These are phyloP conservation scores for Nomada ruficornis DNA, from an alignment of 2,888 invertebrate species.

Conservation along the genomic window DNA sequence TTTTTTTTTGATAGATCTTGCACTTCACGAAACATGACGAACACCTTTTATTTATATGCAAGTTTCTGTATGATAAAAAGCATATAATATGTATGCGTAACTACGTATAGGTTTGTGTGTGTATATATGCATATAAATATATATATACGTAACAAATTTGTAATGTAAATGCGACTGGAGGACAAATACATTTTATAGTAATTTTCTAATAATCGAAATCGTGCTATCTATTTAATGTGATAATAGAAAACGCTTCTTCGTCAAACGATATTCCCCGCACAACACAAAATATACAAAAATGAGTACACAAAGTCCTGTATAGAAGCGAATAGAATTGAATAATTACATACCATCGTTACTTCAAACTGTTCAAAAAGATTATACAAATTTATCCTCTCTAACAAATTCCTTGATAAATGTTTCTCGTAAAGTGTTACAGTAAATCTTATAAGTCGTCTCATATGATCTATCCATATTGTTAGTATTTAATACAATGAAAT, in stretches of 20 bases:
- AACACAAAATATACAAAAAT: conserved; percentile 11
- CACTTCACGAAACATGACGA: conserved; percentile 47
- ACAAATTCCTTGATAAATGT: conserved; percentile 18
- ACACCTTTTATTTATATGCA: conserved; percentile 44
- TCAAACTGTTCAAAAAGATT: conserved; percentile 36
- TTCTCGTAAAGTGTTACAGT: conserved; percentile 11
- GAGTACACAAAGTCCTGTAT: conserved; percentile 8
- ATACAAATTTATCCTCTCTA: not conserved
- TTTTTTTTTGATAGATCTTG: conserved; percentile 34
- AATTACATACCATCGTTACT: conserved; percentile 9
- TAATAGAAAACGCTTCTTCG: conserved; percentile 21
- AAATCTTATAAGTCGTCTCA: not conserved
- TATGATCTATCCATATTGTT: too few relatives aligned
- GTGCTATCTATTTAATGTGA: conserved; percentile 12
- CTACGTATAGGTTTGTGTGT: conserved; percentile 3
- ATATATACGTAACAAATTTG: conserved; percentile 26
- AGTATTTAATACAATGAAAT: conserved; percentile 9
- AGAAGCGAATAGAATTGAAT: conserved; percentile 19
- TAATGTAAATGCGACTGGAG: conserved; percentile 46
- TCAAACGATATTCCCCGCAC: not conserved
- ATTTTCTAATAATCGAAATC: conserved; percentile 25
- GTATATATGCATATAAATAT: conserved; percentile 13
- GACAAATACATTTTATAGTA: conserved; percentile 39
- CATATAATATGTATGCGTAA: conserved; percentile 43
- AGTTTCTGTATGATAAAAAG: conserved; percentile 48